A percentile compares a stretch with the other conserved stretches of the same genome.
Conservation (phyloP, 2,113 vertebrate species). For the Eidolon helvum region DNA sequence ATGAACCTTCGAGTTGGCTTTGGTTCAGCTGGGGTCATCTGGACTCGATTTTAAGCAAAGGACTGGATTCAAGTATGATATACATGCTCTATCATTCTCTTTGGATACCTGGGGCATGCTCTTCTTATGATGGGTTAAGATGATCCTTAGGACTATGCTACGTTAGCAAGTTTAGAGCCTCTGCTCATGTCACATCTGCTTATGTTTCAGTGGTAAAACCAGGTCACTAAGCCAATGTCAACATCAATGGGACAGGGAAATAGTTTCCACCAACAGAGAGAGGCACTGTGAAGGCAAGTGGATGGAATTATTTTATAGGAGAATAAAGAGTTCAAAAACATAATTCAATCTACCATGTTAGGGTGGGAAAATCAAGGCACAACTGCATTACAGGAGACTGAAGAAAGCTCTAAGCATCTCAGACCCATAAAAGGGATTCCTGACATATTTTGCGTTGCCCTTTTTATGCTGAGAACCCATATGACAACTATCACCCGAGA, state of each 20-base stretch:
- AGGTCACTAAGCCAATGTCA: not conserved
- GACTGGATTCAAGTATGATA: not conserved
- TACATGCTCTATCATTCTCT: not conserved
- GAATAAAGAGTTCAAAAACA: not conserved
- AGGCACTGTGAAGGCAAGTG: not conserved
- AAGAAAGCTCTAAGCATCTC: not conserved
- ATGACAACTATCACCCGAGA: conserved; percentile 1
- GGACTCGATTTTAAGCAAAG: not conserved
- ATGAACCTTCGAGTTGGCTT: not conserved
- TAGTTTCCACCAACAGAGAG: not conserved
- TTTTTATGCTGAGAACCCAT: conserved; percentile 28
- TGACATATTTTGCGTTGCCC: conserved; percentile 1
- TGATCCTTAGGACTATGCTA: not conserved
- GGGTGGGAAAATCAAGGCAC: not conserved
- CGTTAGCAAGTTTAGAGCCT: not conserved
- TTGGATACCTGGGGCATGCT: not conserved
- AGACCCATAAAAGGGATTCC: not conserved
- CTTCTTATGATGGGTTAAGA: not conserved
- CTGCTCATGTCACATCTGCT: not conserved
- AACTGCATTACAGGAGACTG: not conserved
- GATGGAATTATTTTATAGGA: not conserved
- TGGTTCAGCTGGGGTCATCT: not conserved
- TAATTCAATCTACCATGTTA: not conserved
- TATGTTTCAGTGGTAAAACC: not conserved
- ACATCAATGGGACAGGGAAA: not conserved